phyloP scores from a whole-genome alignment of 2,888 invertebrate genomes.

The Emmelina monodactyla region DNA sequence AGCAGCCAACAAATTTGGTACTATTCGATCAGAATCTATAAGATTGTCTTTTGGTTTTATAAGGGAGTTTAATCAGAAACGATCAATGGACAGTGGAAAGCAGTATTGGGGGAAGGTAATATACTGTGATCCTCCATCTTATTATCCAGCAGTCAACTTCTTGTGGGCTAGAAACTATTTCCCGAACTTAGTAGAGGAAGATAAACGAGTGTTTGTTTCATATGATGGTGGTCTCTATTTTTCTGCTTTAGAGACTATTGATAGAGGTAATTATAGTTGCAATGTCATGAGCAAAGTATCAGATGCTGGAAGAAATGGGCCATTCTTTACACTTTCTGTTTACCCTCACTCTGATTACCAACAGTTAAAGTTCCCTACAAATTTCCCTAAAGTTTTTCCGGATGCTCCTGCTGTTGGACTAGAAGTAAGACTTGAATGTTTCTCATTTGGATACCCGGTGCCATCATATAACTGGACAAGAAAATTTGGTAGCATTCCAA shows the following conservation, averaged over 20 bases:
- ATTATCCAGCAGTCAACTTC: slow-evolving; percentile 88
- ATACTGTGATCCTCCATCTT: slow-evolving; percentile 91
- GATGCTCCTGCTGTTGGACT: slow-evolving; percentile 91
- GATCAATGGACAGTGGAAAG: slow-evolving; percentile 83
- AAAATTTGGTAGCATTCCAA: slow-evolving; percentile 75
- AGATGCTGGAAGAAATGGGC: slow-evolving; percentile 88
- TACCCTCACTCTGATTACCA: slow-evolving; percentile 89
- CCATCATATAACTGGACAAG: slow-evolving; percentile 95
- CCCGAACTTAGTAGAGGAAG: slow-evolving; percentile 92
- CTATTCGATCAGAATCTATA: slow-evolving; percentile 87
- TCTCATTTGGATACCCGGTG: slow-evolving; percentile 95
- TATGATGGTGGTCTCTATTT: slow-evolving; percentile 94
- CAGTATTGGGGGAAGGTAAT: slow-evolving; percentile 95
- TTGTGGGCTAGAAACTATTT: slow-evolving; percentile 92
- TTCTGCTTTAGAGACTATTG: slow-evolving; percentile 90
- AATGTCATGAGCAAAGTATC: slow-evolving; percentile 89
- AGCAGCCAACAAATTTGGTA: slow-evolving; percentile 89
- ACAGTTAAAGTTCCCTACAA: slow-evolving; percentile 90
- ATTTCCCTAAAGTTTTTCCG: slow-evolving; percentile 95
- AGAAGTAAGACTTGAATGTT: slow-evolving; percentile 91
- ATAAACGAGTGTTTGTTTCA: slow-evolving; percentile 91
- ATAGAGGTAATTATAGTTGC: slow-evolving; percentile 90
- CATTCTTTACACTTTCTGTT: slow-evolving; percentile 83
- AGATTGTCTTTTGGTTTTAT: slow-evolving; percentile 89
- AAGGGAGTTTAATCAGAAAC: slow-evolving; percentile 87